Evolutionary conservation across 30 jellyfish, hydroid and myxozoan genomes (phyloP), one percentile per base, ranked within the genome.

Genomic region (Aurelia sp.): DNA sequence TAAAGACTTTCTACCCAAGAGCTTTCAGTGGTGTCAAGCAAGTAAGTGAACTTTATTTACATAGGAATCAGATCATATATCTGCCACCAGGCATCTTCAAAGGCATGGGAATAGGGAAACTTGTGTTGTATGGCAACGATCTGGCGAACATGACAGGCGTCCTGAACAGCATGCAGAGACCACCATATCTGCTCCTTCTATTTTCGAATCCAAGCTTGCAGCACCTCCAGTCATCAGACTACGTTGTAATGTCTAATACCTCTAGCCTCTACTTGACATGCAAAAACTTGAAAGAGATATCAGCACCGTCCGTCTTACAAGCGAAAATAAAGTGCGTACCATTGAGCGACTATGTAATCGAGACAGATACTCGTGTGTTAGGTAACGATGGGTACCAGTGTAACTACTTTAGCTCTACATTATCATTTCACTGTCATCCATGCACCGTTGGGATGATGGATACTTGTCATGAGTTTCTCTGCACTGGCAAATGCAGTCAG

Each of bases 281-380:
- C 27, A 37, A 86, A 4, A 27, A 35, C 58, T 33, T 86, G n/a
- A 75, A 16, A 57, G 68, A 68, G 12, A 27, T 74, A n/a, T 27
- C 68, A 3, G 53, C 41, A 23, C 1, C 3, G 5, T 67, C 73
- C 8, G 58, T 66, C 12, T 40, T 55, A 16, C 35, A 22, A 66
- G 96, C 85, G 4, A 63, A 50, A 10, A 52, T 86, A 2, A 50
- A 41, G 11, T 86, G 96, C 73, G 27, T 22, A 51, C 90, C 96
- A 23, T 35, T 64, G 22, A 50, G 33, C 3, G 40, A 60, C 74
- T 66, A 35, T n/a, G 58, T 15, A 12, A 66, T 86, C 21, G 0
- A 0, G 11, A 55, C 64, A 13, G 31, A 62, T 0, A 59, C 30
- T 35, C 15, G 21, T 16, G 68, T 8, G 18, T 31, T 86, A 9